These are phyloP conservation scores for Steromphala cineraria DNA, from an alignment of 2,888 invertebrate genomes.

Conservation along the genomic window DNA sequence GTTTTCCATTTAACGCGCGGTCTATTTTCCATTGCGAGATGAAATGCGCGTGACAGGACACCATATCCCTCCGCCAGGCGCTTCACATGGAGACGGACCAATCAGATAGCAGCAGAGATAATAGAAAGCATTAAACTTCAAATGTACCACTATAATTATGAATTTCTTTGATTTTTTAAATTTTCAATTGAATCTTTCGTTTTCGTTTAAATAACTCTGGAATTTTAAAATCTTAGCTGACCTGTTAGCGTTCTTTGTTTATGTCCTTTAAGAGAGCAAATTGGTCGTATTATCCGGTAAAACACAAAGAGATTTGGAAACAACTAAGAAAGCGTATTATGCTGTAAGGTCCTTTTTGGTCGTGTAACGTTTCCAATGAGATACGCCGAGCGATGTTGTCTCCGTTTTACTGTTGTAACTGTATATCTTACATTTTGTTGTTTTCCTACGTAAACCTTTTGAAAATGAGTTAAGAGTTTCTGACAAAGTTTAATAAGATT, in stretches of 20 bases:
- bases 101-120: slow-evolving; percentile 1
- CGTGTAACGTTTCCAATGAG: too few relatives aligned
- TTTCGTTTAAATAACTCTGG: background rate
- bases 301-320: too few relatives aligned
- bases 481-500: too few relatives aligned
- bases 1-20: background rate
- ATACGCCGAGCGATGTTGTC: too few relatives aligned
- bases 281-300: too few relatives aligned
- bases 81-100: slow-evolving; percentile 1
- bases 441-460: too few relatives aligned
- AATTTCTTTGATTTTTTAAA: slow-evolving; percentile 6
- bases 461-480: too few relatives aligned
- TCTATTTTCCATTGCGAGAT: background rate
- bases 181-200: slow-evolving; percentile 7
- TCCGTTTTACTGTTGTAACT: too few relatives aligned
- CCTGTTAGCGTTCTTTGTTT: background rate
- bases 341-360: too few relatives aligned
- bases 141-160: slow-evolving; percentile 7
- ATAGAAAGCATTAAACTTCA: slow-evolving; percentile 6
- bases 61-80: slow-evolving; percentile 1
- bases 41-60: slow-evolving; percentile 12
- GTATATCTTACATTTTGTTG: too few relatives aligned
- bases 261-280: background rate
- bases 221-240: background rate
- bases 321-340: too few relatives aligned